phyloP scores from a whole-genome alignment of 2,113 vertebrate species.

The Gymnogyps californianus region DNA sequence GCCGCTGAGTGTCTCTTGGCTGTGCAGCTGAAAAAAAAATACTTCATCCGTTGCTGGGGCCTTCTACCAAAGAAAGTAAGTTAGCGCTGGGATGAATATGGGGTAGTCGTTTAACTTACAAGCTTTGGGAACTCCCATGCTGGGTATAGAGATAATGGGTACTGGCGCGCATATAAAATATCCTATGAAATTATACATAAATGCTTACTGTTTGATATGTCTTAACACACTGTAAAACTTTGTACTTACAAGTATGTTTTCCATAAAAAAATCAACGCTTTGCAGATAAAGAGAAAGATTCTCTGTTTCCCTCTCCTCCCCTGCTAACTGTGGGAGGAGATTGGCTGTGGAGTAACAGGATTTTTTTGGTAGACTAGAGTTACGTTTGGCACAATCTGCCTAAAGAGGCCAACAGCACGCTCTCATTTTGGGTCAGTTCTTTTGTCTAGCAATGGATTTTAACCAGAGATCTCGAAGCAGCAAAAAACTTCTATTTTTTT shows the following conservation, averaged over 20 bases:
- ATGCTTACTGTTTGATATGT: constrained; percentile 34
- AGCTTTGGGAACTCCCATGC: neutral
- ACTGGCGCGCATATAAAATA: constrained; percentile 49
- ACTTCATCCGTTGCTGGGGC: neutral
- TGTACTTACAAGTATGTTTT: constrained; percentile 19
- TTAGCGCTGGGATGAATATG: neutral
- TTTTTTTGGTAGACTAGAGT: constrained; percentile 10
- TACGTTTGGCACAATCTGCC: constrained; percentile 32
- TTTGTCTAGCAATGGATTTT: neutral
- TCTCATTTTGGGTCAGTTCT: neutral
- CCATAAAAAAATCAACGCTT: constrained; percentile 59
- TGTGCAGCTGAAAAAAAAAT: neutral
- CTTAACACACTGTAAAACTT: constrained; percentile 43
- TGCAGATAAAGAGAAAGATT: constrained; percentile 55
- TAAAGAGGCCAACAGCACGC: neutral
- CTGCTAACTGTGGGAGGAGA: constrained; percentile 47
- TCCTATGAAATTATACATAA: constrained; percentile 30
- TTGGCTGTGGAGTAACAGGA: constrained; percentile 26
- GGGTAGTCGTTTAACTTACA: neutral
- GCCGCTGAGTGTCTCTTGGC: neutral
- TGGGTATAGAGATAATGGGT: neutral
- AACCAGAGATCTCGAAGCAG: neutral
- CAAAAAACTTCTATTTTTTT: neutral
- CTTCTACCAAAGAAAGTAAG: neutral
- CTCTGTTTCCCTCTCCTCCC: constrained; percentile 31